Evolutionary conservation across 1,140 invertebrate species (phyloP), one percentile per base, ranked within the genome.

Genomic region (Drosophila yakuba): DNA sequence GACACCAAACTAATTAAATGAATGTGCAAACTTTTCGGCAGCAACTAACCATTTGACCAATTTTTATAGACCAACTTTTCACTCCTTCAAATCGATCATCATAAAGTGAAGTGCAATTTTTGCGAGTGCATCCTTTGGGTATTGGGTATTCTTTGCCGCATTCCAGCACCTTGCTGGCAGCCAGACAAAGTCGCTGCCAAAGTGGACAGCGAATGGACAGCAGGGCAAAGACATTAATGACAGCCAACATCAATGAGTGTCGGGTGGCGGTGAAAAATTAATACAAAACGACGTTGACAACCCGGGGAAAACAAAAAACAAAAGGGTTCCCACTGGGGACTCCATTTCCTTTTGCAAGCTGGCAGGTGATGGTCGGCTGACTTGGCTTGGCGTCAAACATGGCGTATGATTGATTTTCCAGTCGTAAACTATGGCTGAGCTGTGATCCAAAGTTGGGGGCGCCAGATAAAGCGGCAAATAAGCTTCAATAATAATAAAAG

Each of bases 401-500:
- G 84, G 76, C 84, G 77, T 89, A 89, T 89, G 84, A 89, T 89
- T 89, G 84, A 89, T 89, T 84, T 80, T 83, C 71, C 64, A 83
- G 82, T 76, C 83, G 74, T 84, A 89, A 88, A 78, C 72, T 72
- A 78, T 58, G 51, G 48, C 61, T 56, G 61, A 62, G 56, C 60
- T 75, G 69, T 28, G 41, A 28, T 7, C 68, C 56, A 56, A 73
- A 72, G 76, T 66, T 58, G 52, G 28, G 14, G 11, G n/a, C 35
- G 51, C 83, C 83, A 88, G 79, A 86, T 88, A 88, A 88, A 86
- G 78, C 84, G 72, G 66, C 66, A 77, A 88, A 88, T 89, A 84
- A 88, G 80, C 84, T 89, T 80, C 80, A 83, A 91, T 91, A 91
- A 91, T 91, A 91, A 91, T 91, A 91, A 91, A 89, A 81, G 88